Base-by-base conservation (phyloP, 2,113 vertebrate species). In the Chaenogobius annularis region DNA sequence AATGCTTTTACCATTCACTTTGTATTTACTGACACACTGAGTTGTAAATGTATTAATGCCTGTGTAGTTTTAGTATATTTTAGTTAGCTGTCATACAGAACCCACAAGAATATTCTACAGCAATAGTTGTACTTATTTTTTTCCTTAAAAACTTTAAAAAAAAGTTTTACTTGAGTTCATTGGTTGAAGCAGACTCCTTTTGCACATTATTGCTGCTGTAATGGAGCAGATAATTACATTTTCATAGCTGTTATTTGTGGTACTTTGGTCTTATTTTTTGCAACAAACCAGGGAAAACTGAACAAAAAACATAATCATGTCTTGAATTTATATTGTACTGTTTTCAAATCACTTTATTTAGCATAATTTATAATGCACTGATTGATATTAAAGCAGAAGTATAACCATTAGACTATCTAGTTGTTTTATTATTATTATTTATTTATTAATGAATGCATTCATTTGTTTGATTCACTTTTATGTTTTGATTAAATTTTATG, bases 181-280 rank as follows among this genome's bases (percentile, higher is more conserved):
- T 19, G n/a, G 50, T 54, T n/a, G 19, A n/a, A 54, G 19, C 50
- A 19, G 48, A n/a, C 50, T 54, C 19, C 1, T 20, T 54, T 54
- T 54, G 50, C 50, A 54, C 50, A 20, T 54, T 54, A 54, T 54
- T 20, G 50, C 50, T 54, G 50, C 50, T 54, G 50, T 54, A 54
- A 54, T 54, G 50, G 50, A 54, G 50, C 50, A 54, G 50, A 54
- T 54, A 54, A 54, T 54, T 54, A 54, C 19, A 54, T 54, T 54
- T 54, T 54, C 50, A 54, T 54, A 54, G 50, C 20, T 54, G 50
- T 54, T 54, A n/a, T 54, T 54, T 54, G 50, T 54, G 9, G 19
- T n/a, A 20, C 50, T 54, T 10, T 54, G 19, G 50, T 54, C 19
- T 54, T 54, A 54, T n/a, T 54, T 54, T 19, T 54, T 54, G 8